Conservation (phyloP, 2,888 invertebrate genomes). For the Myopa tessellatipennis region DNA sequence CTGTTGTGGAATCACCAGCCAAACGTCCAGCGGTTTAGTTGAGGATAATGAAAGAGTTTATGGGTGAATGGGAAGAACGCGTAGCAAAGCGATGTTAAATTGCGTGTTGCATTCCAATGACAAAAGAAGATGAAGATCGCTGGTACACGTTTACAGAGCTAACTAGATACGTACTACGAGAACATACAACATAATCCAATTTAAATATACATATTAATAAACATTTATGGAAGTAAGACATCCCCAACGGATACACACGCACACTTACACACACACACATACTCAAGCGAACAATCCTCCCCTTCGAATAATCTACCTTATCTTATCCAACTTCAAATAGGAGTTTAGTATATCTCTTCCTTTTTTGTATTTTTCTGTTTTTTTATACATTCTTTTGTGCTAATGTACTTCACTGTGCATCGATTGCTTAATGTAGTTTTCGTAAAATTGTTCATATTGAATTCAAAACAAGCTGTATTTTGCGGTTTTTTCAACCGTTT, state of each 20-base stretch:
- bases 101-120: slow-evolving; percentile 37
- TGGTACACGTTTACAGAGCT: slow-evolving; percentile 38
- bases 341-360: too few species aligned
- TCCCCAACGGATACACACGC: neutral
- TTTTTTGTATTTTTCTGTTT: too few species aligned
- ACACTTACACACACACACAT: neutral
- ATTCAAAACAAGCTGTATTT: too few species aligned
- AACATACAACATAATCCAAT: neutral
- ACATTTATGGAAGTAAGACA: neutral
- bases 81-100: slow-evolving; percentile 19
- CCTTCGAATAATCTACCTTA: too few species aligned
- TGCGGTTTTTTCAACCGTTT: too few species aligned
- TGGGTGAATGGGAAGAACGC: slow-evolving; percentile 35
- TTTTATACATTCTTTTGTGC: too few species aligned
- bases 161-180: slow-evolving; percentile 15
- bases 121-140: slow-evolving; percentile 25
- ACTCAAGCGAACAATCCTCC: neutral
- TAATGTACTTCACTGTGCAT: too few species aligned
- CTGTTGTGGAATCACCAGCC: slow-evolving; percentile 68
- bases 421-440: too few species aligned
- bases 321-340: too few species aligned
- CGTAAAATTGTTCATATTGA: too few species aligned
- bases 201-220: too few species aligned
- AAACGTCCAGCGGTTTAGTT: slow-evolving; percentile 71
- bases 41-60: neutral